Base-by-base conservation (phyloP, 2,797 vertebrate genomes). In the Pantherophis vulpinus region DNA sequence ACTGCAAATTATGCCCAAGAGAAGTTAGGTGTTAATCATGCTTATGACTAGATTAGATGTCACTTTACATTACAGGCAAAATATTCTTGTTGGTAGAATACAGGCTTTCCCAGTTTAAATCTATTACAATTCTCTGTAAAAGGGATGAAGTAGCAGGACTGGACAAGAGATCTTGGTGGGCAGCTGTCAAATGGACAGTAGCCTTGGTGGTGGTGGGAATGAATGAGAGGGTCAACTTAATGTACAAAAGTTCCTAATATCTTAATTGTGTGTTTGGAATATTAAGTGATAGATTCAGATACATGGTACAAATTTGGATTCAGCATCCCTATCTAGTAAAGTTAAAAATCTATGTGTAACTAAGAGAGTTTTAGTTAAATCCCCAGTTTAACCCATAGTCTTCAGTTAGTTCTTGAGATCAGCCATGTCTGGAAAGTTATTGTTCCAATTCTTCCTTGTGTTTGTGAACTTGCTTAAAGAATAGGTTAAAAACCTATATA, bases 11-110 rank as follows among this genome's bases (percentile, higher is more conserved):
- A 79, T 79, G 37, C 74, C 74, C 87, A 59, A 59, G 32, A 88
- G n/a, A 58, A 37, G 74, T 47, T 83, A 47, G 74, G 20, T 94
- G 47, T 91, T 89, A 88, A 89, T 88, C 63, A 92, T 95, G 59
- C 87, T 92, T 63, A 54, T 61, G 60, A 55, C 92, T 92, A 27
- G 63, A 83, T 83, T 5, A 83, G 42, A 83, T 83, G 37, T 12
- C 74, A 47, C 42, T 83, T 83, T 83, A 83, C 74, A 47, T 25
- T 83, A 12, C 10, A 47, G 20, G 74, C 20, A 47, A 47, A 83
- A 83, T 83, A 42, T 47, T 83, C 74, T 83, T 47, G 37, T 25
- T 88, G 56, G 4, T 54, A 60, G 56, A 60, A 59, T 11, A 60
- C 87, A 42, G 87, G 2, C 20, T 37, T 61, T 89, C 11, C 27